phyloP scores from a whole-genome alignment of 1,140 invertebrate genomes.

The Trialeurodes vaporariorum region DNA sequence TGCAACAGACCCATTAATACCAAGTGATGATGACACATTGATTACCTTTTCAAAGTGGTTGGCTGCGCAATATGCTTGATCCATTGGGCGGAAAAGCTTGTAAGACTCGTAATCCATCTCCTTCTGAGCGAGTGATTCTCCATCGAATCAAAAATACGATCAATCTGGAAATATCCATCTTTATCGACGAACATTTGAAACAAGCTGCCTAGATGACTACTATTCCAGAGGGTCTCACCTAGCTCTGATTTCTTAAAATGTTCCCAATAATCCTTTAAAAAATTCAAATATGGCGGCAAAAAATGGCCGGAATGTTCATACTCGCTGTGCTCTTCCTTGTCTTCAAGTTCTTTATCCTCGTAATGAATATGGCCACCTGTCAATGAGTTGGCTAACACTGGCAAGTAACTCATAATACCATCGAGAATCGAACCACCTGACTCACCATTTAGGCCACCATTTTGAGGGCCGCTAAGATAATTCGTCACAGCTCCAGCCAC shows the following conservation, averaged over 20 bases:
- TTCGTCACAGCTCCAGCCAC: too few relatives aligned
- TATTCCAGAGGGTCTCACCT: slow-evolving; percentile 55
- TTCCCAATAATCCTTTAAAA: slow-evolving; percentile 59
- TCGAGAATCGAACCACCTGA: slow-evolving; percentile 34
- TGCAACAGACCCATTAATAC: too few relatives aligned
- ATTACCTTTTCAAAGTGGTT: slow-evolving; percentile 55
- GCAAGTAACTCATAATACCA: slow-evolving; percentile 46
- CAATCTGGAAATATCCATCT: slow-evolving; percentile 40
- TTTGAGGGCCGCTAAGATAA: too few relatives aligned
- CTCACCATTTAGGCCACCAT: too few relatives aligned
- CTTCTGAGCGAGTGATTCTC: slow-evolving; percentile 62
- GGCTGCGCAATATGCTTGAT: slow-evolving; percentile 60
- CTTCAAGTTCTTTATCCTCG: slow-evolving; percentile 28
- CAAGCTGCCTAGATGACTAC: slow-evolving; percentile 51
- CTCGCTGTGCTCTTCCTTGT: slow-evolving; percentile 38
- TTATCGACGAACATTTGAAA: slow-evolving; percentile 45
- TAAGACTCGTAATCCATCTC: slow-evolving; percentile 60
- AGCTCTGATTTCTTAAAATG: slow-evolving; percentile 65
- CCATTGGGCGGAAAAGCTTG: slow-evolving; percentile 59
- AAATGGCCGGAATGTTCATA: slow-evolving; percentile 46
- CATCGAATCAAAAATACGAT: slow-evolving; percentile 56
- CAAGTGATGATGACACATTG: too few relatives aligned
- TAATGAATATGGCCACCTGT: slow-evolving; percentile 24
- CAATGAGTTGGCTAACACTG: slow-evolving; percentile 40
- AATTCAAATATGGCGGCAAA: slow-evolving; percentile 59